phyloP scores from a whole-genome alignment of 2,113 vertebrate species.

The Pseudorhombus dupliciocellatus region DNA sequence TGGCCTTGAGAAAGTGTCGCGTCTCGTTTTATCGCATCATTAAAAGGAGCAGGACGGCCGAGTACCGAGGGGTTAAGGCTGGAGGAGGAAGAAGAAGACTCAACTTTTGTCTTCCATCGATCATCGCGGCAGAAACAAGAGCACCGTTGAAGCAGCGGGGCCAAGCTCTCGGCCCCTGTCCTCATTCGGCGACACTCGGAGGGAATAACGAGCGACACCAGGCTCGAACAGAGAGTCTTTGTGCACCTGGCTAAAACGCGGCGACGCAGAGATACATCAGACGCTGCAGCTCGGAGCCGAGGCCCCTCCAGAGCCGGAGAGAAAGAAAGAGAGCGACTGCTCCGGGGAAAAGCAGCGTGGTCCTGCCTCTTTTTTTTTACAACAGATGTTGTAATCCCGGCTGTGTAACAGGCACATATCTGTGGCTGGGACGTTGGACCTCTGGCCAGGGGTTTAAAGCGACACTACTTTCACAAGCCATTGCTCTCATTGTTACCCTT shows the following conservation, averaged over 20 bases:
- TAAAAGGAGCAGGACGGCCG: constrained; percentile 16
- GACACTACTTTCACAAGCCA: constrained; percentile 63
- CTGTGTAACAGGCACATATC: constrained; percentile 53
- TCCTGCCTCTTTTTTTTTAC: constrained; percentile 39
- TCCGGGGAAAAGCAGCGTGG: constrained; percentile 47
- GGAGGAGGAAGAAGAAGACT: constrained; percentile 20
- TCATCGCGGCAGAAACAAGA: constrained; percentile 13
- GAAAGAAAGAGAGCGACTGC: constrained; percentile 39
- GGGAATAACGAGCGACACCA: constrained; percentile 45
- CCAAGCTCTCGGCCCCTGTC: constrained; percentile 17
- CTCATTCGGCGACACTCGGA: constrained; percentile 6
- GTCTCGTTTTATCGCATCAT: constrained; percentile 27
- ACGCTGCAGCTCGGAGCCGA: constrained; percentile 21
- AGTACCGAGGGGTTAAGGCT: constrained; percentile 2
- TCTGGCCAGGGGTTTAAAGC: constrained; percentile 62
- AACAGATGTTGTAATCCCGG: constrained; percentile 71
- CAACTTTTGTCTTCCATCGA: constrained; percentile 28
- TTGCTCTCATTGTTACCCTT: constrained; percentile 61
- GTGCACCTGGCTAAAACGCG: constrained; percentile 27
- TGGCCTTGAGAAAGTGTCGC: constrained; percentile 8
- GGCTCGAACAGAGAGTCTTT: constrained; percentile 34
- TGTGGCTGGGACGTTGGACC: constrained; percentile 39
- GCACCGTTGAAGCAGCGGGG: constrained; percentile 15
- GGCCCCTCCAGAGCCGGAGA: constrained; percentile 35
- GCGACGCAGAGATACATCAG: constrained; percentile 40